These are phyloP conservation scores for Osmoderma eremita DNA, from an alignment of 2,888 invertebrate genomes.

Conservation along the genomic window DNA sequence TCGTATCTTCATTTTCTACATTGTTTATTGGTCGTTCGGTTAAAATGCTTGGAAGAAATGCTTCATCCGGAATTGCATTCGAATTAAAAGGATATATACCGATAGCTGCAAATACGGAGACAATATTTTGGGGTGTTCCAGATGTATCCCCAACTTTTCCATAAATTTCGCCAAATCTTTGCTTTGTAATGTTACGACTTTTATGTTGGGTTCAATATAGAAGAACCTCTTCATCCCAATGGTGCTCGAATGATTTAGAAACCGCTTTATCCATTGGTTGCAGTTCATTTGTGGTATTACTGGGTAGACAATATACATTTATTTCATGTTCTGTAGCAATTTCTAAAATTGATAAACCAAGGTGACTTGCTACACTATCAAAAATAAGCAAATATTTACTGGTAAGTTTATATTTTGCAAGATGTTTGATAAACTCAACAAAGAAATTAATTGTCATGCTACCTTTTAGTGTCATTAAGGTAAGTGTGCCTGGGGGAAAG, in stretches of 20 bases:
- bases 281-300: conserved; percentile 55
- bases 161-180: conserved; percentile 51
- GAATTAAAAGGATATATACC: conserved; percentile 52
- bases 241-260: conserved; percentile 52
- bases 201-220: conserved; percentile 51
- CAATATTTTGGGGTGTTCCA: conserved; percentile 49
- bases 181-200: conserved; percentile 52
- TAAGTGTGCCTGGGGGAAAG: background rate
- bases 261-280: conserved; percentile 54
- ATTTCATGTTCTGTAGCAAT: conserved; percentile 44
- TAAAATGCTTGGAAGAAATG: conserved; percentile 47
- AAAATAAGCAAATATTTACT: background rate
- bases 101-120: conserved; percentile 49
- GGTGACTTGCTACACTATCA: background rate
- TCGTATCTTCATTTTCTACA: too few relatives aligned
- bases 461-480: background rate
- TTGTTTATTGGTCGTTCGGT: background rate
- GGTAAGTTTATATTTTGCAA: background rate
- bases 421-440: background rate
- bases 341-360: background rate
- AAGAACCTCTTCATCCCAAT: conserved; percentile 56
- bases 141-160: conserved; percentile 51
- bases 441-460: background rate
- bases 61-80: conserved; percentile 46
- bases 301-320: conserved; percentile 53